Evolutionary conservation across 2,113 vertebrate genomes (phyloP).

Genomic region (Sorex araneus): DNA sequence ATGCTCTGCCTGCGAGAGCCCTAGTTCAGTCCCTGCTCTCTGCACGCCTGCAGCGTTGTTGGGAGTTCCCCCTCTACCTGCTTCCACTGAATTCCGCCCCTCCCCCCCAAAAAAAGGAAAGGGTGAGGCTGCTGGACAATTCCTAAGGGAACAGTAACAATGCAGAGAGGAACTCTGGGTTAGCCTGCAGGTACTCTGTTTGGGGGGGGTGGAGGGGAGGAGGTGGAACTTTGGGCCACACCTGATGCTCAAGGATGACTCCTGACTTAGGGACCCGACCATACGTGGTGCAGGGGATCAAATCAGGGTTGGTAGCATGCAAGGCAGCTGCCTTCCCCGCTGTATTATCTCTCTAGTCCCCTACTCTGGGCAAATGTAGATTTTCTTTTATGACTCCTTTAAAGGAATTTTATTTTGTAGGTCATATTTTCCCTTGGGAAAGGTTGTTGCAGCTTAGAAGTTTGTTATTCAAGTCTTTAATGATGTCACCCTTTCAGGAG

Average conservation of each 20-base stretch:
- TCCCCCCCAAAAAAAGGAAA: background rate
- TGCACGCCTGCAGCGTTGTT: too few relatives aligned
- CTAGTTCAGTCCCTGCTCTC: too few relatives aligned
- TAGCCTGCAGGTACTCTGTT: slow-evolving; percentile 45
- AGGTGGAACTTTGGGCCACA: background rate
- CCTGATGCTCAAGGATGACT: too few relatives aligned
- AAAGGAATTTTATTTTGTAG: slow-evolving; percentile 38
- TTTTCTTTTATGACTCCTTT: slow-evolving; percentile 39
- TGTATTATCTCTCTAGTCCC: too few relatives aligned
- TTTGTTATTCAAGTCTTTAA: background rate
- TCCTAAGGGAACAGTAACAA: slow-evolving; percentile 5
- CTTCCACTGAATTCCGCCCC: background rate
- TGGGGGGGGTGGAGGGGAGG: background rate
- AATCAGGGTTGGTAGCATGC: too few relatives aligned
- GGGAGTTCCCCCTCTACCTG: too few relatives aligned
- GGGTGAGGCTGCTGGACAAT: background rate
- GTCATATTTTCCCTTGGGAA: slow-evolving; percentile 1
- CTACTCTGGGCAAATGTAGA: background rate
- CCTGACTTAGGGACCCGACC: too few relatives aligned
- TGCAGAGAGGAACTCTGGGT: background rate
- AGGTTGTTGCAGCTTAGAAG: background rate
- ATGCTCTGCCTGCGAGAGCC: too few relatives aligned
- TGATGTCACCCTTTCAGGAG: slow-evolving; percentile 89
- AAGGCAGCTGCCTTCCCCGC: too few relatives aligned
- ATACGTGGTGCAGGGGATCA: background rate